Base-by-base conservation (phyloP, 2,113 vertebrate genomes). In the Rhizomys pruinosus region DNA sequence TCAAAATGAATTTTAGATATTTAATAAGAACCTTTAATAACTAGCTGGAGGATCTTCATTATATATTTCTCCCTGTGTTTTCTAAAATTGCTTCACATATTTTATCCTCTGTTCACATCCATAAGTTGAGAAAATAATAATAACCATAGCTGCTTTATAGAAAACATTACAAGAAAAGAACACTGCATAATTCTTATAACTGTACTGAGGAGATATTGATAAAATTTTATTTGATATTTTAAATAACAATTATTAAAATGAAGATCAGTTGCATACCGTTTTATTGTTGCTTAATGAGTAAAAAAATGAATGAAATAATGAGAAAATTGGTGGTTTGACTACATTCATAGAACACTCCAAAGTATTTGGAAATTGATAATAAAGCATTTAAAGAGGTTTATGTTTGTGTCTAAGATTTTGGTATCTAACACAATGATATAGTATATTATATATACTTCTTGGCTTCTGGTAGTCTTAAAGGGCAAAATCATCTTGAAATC, bases 401-500 rank as follows among this genome's bases (percentile, higher is more conserved):
- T 72, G 94, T 87, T 90, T 44, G 92, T 92, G 90, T 95, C 44
- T 79, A 72, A 13, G 32, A 88, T 61, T 96, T 77, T 89, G 25
- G 61, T 91, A 68, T 42, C 3, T 17, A 68, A 81, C 23, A 78
- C 12, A 92, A 88, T 15, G 59, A 39, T 34, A 20, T 29, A 92
- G 27, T 4, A 34, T 27, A 93, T 59, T 77, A 1, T 76, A 80
- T 12, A 34, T 29, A 82, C 13, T 90, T 94, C 76, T 34, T 87
- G 47, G 47, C 47, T 91, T 90, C 0, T 34, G 80, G 4, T 55
- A 15, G 22, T 88, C 57, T 93, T 93, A 90, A 16, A 73, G 44
- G 76, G 63, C 39, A 11, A 57, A 71, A 39, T 34, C 15, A 84
- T 80, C 20, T 69, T 78, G 57, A 71, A 15, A 78, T 84, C 64